A percentile compares a stretch with the other conserved stretches of the same genome.
Conservation (phyloP, 92 coral and sea anemone species). For the Isaurus tuberculatus region DNA sequence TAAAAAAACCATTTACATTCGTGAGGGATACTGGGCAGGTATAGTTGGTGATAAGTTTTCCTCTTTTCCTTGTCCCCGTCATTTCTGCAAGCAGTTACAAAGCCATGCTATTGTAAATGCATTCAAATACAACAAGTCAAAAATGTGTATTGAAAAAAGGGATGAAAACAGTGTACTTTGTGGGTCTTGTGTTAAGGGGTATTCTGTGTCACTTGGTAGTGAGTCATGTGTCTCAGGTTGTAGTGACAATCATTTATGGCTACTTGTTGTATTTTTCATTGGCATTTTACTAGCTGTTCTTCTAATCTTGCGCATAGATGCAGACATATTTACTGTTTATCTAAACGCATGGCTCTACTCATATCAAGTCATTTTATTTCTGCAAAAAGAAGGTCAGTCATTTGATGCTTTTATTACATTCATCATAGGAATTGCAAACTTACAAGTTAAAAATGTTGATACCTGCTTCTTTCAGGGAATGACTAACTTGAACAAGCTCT, state of each 20-base stretch:
- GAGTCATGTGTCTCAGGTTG: slow-evolving; percentile 66
- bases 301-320: slow-evolving; percentile 72
- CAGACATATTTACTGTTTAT: slow-evolving; percentile 84
- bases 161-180: slow-evolving; percentile 68
- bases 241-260: slow-evolving; percentile 63
- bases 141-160: slow-evolving; percentile 71
- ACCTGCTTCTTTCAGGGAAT: slow-evolving; percentile 72
- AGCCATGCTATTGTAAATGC: slow-evolving; percentile 6
- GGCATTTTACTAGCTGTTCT: slow-evolving; percentile 64
- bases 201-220: slow-evolving; percentile 71
- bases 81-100: slow-evolving; percentile 52
- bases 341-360: slow-evolving; percentile 91
- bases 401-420: slow-evolving; percentile 74
- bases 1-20: slow-evolving; percentile 64
- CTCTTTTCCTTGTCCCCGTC: slow-evolving; percentile 74
- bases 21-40: slow-evolving; percentile 90
- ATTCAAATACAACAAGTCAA: slow-evolving; percentile 39
- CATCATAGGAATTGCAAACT: slow-evolving; percentile 78
- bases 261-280: slow-evolving; percentile 60
- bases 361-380: slow-evolving; percentile 76
- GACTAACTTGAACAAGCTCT: slow-evolving; percentile 79
- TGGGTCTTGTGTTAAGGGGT: slow-evolving; percentile 72
- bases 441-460: slow-evolving; percentile 58
- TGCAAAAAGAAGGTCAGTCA: slow-evolving; percentile 65
- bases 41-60: slow-evolving; percentile 43